phyloP scores from a whole-genome alignment of 2,888 invertebrate genomes.

The Ariolimax columbianus region DNA sequence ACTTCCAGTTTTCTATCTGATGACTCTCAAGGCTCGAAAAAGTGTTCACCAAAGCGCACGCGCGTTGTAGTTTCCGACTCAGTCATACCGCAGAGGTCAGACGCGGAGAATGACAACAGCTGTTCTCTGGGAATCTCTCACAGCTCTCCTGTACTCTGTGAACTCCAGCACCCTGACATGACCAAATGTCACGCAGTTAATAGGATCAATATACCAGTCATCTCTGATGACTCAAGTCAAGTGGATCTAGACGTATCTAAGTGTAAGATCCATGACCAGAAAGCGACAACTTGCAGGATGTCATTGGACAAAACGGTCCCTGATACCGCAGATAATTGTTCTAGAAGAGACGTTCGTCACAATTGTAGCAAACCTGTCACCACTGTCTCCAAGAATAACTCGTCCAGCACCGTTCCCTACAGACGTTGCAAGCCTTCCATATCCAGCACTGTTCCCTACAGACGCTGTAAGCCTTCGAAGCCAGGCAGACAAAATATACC shows the following conservation, averaged over 20 bases:
- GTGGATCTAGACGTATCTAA: neutral
- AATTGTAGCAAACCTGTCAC: neutral
- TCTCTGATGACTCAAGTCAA: neutral
- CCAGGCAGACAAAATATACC: neutral
- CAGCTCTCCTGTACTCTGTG: neutral
- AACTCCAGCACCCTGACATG: neutral
- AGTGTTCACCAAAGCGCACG: neutral
- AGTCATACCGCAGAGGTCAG: neutral
- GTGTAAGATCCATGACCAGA: neutral
- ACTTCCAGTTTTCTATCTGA: neutral
- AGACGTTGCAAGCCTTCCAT: neutral
- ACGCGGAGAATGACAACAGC: neutral
- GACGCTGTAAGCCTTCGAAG: neutral
- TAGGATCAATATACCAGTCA: neutral
- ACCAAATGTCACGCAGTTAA: neutral
- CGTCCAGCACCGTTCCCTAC: slow-evolving; percentile 27
- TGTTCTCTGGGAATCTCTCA: neutral
- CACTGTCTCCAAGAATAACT: slow-evolving; percentile 31
- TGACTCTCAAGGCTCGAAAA: neutral
- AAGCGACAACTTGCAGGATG: neutral
- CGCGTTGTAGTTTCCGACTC: neutral
- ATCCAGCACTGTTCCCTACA: neutral
- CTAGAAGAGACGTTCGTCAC: neutral
- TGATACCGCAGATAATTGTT: neutral
- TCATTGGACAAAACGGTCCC: neutral